Evolutionary conservation across 2,113 vertebrate genomes (phyloP), one percentile per base, ranked within the genome.

Genomic region (Cyphomyrus discorhynchus): DNA sequence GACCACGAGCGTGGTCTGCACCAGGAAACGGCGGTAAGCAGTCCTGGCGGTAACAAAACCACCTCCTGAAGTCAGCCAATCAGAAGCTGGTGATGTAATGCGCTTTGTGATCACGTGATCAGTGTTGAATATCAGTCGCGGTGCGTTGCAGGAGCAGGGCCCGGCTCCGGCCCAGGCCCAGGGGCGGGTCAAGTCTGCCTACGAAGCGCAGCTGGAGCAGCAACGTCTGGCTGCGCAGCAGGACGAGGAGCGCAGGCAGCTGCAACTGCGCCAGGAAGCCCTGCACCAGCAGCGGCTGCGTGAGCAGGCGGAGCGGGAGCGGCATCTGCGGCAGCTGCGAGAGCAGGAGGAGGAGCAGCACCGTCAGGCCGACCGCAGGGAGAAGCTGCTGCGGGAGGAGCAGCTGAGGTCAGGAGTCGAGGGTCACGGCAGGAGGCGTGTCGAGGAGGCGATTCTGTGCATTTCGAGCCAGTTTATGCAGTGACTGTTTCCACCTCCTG

Each of bases 171-270:
- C 39, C 39, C 39, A 39, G 31, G 91, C 74, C 5, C 87, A 66
- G 88, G 91, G 91, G 90, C 91, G 10, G 0, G 89, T 89, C 27
- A 97, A 94, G 66, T 94, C 97, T 0, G 93, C 96, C 0, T 98
- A 97, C 0, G 97, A 98, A 92, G 95, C 98, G 88, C 98, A 98
- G 91, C 92, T 96, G 93, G 97, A 98, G 90, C 98, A 98, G 95
- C 97, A 97, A 93, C 97, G 92, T 0, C 92, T 98, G 82, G 97
- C 95, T 1, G 95, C 90, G 0, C 94, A 89, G 90, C 93, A 93
- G 92, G 95, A 93, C 0, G 95, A 97, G 91, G 96, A 97, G 94
- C 96, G 95, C 87, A 85, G 85, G 88, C 93, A 92, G 89, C 95
- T 98, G 1, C 94, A 94, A 50, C 90, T 96, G 42, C 96, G 91